A percentile compares a stretch with the other conserved stretches of the same genome.
These are phyloP conservation scores for Lordiphosa mommai DNA, from an alignment of 1,140 invertebrate species.

Conservation along the genomic window DNA sequence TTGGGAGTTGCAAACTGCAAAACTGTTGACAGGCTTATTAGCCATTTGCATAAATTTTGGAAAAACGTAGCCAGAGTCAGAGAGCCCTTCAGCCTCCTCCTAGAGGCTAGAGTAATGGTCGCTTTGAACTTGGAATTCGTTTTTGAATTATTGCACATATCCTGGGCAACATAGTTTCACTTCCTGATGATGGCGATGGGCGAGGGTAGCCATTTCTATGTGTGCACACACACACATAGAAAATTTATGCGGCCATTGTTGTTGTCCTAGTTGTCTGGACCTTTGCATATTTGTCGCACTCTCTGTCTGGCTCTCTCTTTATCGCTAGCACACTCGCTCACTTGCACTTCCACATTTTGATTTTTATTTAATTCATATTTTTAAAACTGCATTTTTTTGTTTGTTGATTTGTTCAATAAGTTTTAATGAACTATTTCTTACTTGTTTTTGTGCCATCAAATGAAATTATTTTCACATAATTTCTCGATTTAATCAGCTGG, in stretches of 20 bases:
- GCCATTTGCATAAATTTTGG: conserved; percentile 72
- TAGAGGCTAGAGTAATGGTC: conserved; percentile 67
- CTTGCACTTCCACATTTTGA: conserved; percentile 33
- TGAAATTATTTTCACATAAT: conserved; percentile 69
- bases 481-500: conserved; percentile 75
- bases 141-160: conserved; percentile 78
- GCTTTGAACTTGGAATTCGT: conserved; percentile 79
- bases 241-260: conserved; percentile 77
- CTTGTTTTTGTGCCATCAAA: conserved; percentile 44
- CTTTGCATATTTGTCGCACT: conserved; percentile 69
- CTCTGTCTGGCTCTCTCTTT: conserved; percentile 41
- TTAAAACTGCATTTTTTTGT: conserved; percentile 23
- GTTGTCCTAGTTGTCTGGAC: conserved; percentile 70
- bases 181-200: conserved; percentile 54
- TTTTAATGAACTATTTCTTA: conserved; percentile 52
- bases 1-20: conserved; percentile 50
- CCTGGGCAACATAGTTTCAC: conserved; percentile 76
- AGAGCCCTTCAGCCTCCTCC: conserved; percentile 1
- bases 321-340: conserved; percentile 9
- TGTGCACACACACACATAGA: conserved; percentile 37
- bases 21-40: conserved; percentile 79
- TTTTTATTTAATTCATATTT: conserved; percentile 40
- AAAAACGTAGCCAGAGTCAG: conserved; percentile 12
- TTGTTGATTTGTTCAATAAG: conserved; percentile 36
- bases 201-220: conserved; percentile 7